Base-by-base conservation (phyloP, 2,113 vertebrate species). In the Gopherus evgoodei region DNA sequence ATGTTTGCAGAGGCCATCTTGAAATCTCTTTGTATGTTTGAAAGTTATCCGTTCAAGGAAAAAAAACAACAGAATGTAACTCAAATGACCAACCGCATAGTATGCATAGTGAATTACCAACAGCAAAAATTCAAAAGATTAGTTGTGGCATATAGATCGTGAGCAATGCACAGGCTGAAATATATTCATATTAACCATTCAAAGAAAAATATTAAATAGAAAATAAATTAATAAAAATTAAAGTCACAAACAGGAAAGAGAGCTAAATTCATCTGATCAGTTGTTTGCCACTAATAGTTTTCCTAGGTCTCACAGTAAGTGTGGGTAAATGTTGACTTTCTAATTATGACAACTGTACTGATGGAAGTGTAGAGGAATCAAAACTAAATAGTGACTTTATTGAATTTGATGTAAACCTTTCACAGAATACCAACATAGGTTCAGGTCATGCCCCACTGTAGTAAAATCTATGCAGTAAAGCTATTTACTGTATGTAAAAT, bases 251-350 rank as follows among this genome's bases (percentile, higher is more conserved):
- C 87, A 89, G 88, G 89, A 93, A 96, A 93, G 79, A 90, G 84
- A 92, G 86, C 75, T 95, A 95, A 93, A 96, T 95, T 97, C 95
- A 97, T 96, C 93, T 96, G 95, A 97, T 97, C 93, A 89, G 57
- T 88, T 96, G 59, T 96, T 97, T 96, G 96, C 95, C 93, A 94
- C 94, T 96, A 95, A 97, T 94, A 96, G 89, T 97, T 96, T 97
- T 95, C 89, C 94, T 49, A 31, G 84, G 94, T 96, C 96, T 97
- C 97, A 89, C 95, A 96, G 91, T 69, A 97, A 69, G 93, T 96
- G 93, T 95, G 95, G 86, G 88, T 94, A 97, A 97, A 97, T 97
- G 95, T 97, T 97, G 93, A 95, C 96, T 97, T 95, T 94, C 84
- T 96, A 96, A 95, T 97, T 97, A 96, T 56, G 92, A 96, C 91